Percentiles rank a stretch among this genome's conserved stretches.
phyloP scores from a whole-genome alignment of 2,113 vertebrate genomes.

The Muntiacus muntjak region DNA sequence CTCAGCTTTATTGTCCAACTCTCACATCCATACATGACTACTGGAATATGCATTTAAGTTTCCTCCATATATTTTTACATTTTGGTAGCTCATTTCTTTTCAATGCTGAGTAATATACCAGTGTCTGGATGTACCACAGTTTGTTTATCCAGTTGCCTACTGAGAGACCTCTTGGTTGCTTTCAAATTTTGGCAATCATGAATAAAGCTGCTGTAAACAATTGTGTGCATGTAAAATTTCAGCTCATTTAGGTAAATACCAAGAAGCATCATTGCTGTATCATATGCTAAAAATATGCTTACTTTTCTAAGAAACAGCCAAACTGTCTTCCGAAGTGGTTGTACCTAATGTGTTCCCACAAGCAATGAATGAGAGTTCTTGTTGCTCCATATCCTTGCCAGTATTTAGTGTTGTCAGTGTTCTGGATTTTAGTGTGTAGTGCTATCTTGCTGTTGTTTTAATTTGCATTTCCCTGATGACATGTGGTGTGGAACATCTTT shows the following conservation, averaged over 20 bases:
- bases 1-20: background rate
- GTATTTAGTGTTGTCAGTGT: background rate
- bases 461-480: background rate
- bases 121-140: background rate
- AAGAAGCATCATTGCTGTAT: background rate
- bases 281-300: background rate
- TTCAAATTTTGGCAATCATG: background rate
- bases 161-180: background rate
- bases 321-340: background rate
- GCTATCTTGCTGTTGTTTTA: background rate
- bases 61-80: background rate
- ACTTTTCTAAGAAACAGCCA: background rate
- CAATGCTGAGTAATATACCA: background rate
- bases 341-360: background rate
- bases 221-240: background rate
- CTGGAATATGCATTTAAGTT: background rate
- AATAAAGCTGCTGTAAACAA: background rate
- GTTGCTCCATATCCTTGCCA: background rate
- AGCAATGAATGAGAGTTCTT: background rate
- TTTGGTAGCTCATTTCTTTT: background rate
- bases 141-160: background rate
- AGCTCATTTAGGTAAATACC: background rate
- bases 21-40: background rate
- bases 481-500: background rate
- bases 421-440: background rate